phyloP scores from a whole-genome alignment of 2,888 invertebrate genomes.

The Drosophila algonquin region DNA sequence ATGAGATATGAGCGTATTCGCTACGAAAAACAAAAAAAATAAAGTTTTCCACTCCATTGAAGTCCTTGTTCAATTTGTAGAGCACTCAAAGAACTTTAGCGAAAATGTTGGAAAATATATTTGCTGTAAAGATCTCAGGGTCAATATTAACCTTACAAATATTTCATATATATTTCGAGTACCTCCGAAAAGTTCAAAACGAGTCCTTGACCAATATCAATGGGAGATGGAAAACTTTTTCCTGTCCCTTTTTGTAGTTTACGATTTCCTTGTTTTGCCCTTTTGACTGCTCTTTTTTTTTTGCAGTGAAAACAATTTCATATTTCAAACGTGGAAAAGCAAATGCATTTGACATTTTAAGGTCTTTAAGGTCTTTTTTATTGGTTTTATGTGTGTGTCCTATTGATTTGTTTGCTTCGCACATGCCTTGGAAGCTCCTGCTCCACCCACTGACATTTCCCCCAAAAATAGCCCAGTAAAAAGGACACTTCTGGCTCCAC shows the following conservation, averaged over 20 bases:
- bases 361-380: conserved; percentile 74
- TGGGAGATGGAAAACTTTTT: conserved; percentile 36
- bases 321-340: conserved; percentile 66
- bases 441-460: too few relatives aligned
- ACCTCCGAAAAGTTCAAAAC: conserved; percentile 39
- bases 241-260: conserved; percentile 48
- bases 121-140: background rate
- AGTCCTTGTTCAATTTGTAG: conserved; percentile 8
- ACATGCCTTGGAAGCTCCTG: too few relatives aligned
- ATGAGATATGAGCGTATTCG: background rate
- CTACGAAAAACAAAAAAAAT: background rate
- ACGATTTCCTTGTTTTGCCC: conserved; percentile 46
- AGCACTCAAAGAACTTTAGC: conserved; percentile 2
- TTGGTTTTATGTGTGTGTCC: conserved; percentile 54
- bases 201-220: conserved; percentile 33
- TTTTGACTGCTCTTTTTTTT: conserved; percentile 17
- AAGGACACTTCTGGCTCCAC: conserved; percentile 65
- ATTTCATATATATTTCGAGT: conserved; percentile 36
- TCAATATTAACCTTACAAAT: conserved; percentile 22
- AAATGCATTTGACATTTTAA: conserved; percentile 77
- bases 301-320: conserved; percentile 62
- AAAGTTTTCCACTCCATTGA: conserved; percentile 11
- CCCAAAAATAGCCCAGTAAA: conserved; percentile 31
- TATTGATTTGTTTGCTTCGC: conserved; percentile 59
- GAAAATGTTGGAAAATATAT: background rate